Conservation (phyloP, 1,140 invertebrate species). For the Lucilia cuprina region DNA sequence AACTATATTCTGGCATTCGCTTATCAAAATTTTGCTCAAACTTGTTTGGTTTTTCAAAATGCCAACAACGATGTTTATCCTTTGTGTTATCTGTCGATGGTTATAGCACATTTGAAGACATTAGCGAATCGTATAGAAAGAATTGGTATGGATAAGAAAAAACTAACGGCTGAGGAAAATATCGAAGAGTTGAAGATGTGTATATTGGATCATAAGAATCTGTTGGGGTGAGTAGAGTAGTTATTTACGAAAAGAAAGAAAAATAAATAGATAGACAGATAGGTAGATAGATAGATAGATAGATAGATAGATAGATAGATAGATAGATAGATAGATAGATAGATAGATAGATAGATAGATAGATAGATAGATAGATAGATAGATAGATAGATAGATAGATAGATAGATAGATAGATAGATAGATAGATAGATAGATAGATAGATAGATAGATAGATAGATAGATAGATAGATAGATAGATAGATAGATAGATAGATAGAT, state of each 20-base stretch:
- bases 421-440: no score
- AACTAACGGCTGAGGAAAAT: constrained; percentile 7
- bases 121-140: constrained; percentile 27
- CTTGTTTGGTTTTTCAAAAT: constrained; percentile 35
- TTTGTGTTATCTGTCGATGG: constrained; percentile 32
- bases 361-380: no score
- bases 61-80: constrained; percentile 39
- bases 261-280: no score
- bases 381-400: no score
- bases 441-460: no score
- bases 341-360: no score
- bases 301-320: no score
- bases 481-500: no score
- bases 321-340: no score
- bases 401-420: no score
- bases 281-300: no score
- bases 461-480: no score
- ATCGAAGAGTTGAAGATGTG: constrained; percentile 27
- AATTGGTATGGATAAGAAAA: neutral
- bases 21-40: constrained; percentile 32
- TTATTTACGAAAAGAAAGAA: neutral
- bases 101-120: constrained; percentile 25
- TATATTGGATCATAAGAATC: constrained; percentile 35
- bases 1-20: constrained; percentile 26
- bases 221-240: constrained; percentile 33